A percentile compares a stretch with the other conserved stretches of the same genome.
phyloP scores from a whole-genome alignment of 2,888 invertebrate genomes.

The Pammene aurita region DNA sequence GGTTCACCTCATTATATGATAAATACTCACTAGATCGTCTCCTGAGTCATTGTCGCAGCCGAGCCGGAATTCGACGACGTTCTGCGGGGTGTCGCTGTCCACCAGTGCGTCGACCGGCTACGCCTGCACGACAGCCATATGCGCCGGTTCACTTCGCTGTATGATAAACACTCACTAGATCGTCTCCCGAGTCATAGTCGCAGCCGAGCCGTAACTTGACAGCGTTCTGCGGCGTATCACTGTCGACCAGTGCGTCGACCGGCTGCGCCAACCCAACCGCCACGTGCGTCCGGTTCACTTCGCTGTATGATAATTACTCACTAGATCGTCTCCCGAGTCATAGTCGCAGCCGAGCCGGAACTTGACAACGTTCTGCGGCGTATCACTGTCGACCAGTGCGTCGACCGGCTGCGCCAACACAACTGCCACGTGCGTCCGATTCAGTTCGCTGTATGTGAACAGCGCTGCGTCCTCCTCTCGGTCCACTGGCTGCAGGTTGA shows the following conservation, averaged over 20 bases:
- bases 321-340: slow-evolving; percentile 86
- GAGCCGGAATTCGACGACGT: slow-evolving; percentile 91
- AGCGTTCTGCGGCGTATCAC: slow-evolving; percentile 90
- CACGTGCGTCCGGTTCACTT: slow-evolving; percentile 90
- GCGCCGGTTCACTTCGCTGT: slow-evolving; percentile 89
- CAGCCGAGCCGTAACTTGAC: slow-evolving; percentile 92
- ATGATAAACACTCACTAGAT: slow-evolving; percentile 81
- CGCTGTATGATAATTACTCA: slow-evolving; percentile 82
- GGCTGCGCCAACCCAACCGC: slow-evolving; percentile 89
- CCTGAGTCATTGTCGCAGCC: slow-evolving; percentile 88
- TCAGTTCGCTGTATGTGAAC: slow-evolving; percentile 89
- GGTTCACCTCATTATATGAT: slow-evolving; percentile 87
- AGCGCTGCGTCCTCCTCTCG: slow-evolving; percentile 87
- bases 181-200: slow-evolving; percentile 86
- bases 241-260: slow-evolving; percentile 91
- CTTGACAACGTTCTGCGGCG: slow-evolving; percentile 91
- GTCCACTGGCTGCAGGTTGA: slow-evolving; percentile 88
- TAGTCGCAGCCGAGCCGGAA: slow-evolving; percentile 91
- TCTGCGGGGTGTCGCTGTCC: slow-evolving; percentile 90
- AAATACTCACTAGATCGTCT: slow-evolving; percentile 84
- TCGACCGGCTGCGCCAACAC: slow-evolving; percentile 90
- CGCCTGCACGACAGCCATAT: slow-evolving; percentile 89
- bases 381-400: slow-evolving; percentile 90
- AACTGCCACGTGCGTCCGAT: slow-evolving; percentile 90
- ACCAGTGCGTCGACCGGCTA: slow-evolving; percentile 91